Evolutionary conservation across 2,888 invertebrate genomes (phyloP), one percentile per base, ranked within the genome.

Genomic region (Harpalus rufipes): DNA sequence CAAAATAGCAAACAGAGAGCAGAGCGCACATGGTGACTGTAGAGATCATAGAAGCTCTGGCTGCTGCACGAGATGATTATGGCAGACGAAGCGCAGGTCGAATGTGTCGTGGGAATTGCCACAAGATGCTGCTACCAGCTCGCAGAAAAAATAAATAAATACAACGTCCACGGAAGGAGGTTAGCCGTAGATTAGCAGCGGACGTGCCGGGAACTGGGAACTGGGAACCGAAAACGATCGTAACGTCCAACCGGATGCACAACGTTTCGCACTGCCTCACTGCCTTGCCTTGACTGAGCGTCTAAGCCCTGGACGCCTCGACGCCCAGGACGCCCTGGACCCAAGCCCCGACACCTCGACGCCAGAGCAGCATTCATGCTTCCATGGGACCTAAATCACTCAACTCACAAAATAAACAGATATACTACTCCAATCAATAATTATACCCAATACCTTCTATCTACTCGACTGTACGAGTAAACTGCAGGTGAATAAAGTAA

Each of bases 131-230:
- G 68, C 68, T 68, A 44, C 56, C 56, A 56, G 56, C 65, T n/a
- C 44, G n/a, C 58, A 82, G 68, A 56, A 68, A 82, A 81, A 81
- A 81, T 81, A 81, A 81, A 81, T 81, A 82, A 82, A 82, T 82
- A 72, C 72, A 82, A 82, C 82, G 82, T 58, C 82, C 82, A 82
- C 72, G 72, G 39, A 82, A 82, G 82, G 82, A 82, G 82, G 72
- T 82, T 82, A 72, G 82, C 82, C 68, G 72, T 68, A 82, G 82
- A 82, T 82, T 82, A 82, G 82, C 58, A 72, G 72, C 72, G 82
- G 59, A 72, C 82, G 72, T 82, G 72, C 81, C 56, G 32, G 32
- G 81, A 82, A 68, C 72, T 72, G 32, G 32, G 81, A 82, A 68
- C 72, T 72, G 39, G 21, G 44, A 72, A 39, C 39, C n/a, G 68